phyloP scores from a whole-genome alignment of 2,888 invertebrate species.

The Ceraclea dissimilis region DNA sequence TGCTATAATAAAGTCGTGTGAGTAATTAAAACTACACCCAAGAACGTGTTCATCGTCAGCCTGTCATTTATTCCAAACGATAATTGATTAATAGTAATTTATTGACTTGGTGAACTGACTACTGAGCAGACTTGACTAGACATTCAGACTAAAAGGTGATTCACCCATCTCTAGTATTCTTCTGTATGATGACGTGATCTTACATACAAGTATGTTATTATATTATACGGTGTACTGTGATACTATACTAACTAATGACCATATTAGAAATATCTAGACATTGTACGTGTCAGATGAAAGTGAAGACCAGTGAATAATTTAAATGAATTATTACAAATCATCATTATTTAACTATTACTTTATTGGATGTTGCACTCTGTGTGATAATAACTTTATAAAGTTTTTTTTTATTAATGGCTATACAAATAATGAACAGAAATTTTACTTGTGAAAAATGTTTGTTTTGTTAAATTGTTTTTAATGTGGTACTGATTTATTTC shows the following conservation, averaged over 20 bases:
- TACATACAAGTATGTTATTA: not conserved
- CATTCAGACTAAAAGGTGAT: not conserved
- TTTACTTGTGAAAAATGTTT: no score
- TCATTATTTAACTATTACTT: not conserved
- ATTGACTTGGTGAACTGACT: not conserved
- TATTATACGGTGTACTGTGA: no score
- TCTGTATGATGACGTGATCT: not conserved
- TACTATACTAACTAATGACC: no score
- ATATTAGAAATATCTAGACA: no score
- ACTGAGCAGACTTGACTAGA: not conserved
- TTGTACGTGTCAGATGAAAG: not conserved
- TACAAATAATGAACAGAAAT: not conserved
- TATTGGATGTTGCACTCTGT: not conserved
- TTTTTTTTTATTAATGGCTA: not conserved
- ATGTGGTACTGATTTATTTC: no score
- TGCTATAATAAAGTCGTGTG: no score
- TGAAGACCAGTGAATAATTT: not conserved
- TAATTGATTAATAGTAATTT: not conserved
- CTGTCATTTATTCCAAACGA: no score
- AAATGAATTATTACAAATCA: not conserved
- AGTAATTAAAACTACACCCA: no score
- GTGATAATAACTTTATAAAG: not conserved
- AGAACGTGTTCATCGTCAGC: no score
- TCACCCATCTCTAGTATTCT: not conserved
- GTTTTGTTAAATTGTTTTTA: not conserved